A percentile compares a stretch with the other conserved stretches of the same genome.
Conservation (phyloP, 2,797 vertebrate genomes). For the Champsocephalus gunnari region DNA sequence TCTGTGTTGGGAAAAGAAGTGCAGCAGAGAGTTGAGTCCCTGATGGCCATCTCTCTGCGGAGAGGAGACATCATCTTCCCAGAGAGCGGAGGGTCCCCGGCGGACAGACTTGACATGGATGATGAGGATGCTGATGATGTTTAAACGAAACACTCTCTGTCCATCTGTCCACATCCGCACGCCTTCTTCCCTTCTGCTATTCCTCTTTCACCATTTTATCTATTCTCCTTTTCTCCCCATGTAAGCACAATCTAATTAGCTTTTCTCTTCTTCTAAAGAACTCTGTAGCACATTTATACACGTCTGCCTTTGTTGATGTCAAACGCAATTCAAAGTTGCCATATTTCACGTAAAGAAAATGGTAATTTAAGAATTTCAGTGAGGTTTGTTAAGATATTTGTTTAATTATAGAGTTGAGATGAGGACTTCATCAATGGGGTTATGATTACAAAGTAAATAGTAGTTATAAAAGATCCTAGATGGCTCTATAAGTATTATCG, state of each 20-base stretch:
- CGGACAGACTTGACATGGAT: constrained; percentile 78
- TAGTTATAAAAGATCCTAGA: constrained; percentile 9
- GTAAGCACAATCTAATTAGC: not conserved
- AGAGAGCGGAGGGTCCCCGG: constrained; percentile 71
- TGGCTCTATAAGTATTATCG: not conserved
- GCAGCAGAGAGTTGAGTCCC: constrained; percentile 72
- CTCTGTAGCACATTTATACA: not conserved
- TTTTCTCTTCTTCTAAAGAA: constrained; percentile 18
- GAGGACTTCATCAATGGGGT: constrained; percentile 7
- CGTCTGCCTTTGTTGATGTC: not conserved
- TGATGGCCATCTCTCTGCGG: constrained; percentile 78
- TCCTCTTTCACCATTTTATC: constrained; percentile 6
- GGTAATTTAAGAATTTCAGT: not conserved
- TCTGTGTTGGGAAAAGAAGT: constrained; percentile 42
- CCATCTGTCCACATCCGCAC: constrained; percentile 76
- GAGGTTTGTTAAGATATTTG: constrained; percentile 13
- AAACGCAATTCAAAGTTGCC: constrained; percentile 4
- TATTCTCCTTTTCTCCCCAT: constrained; percentile 3
- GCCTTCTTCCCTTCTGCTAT: constrained; percentile 25
- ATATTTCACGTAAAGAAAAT: constrained; percentile 4
- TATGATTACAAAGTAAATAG: constrained; percentile 6
- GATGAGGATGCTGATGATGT: constrained; percentile 83
- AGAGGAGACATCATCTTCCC: constrained; percentile 75
- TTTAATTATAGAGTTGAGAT: constrained; percentile 25
- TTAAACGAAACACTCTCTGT: constrained; percentile 70